Evolutionary conservation across 1,140 invertebrate genomes (phyloP), one percentile per base, ranked within the genome.

Genomic region (Adoxophyes honmai): DNA sequence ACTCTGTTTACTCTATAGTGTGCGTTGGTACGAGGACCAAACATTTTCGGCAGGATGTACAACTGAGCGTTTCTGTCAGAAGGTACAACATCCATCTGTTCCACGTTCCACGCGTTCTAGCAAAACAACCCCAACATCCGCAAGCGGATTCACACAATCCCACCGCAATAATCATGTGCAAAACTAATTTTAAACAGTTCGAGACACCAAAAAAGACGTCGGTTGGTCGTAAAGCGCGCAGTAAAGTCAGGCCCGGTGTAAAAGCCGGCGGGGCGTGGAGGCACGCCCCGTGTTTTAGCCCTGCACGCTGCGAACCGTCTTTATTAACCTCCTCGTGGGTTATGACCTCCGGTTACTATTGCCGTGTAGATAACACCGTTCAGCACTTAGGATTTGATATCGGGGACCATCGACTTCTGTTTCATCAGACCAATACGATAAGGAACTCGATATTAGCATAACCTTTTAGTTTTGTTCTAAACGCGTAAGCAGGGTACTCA

Each of bases 231-330:
- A 82, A 82, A 82, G 73, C 57, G 69, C 62, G 75, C 74, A 73
- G 66, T 75, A 70, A 77, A 72, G 70, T 68, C 62, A 64, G 60
- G 67, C 66, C 64, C 64, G 67, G 61, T 63, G 67, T 75, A 68
- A 72, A 71, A 75, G 73, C 70, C 63, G 62, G 58, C 66, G 62
- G 77, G 75, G 77, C 77, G 75, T 73, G 66, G 68, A 62, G 56
- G 69, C 69, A 59, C 77, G 77, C 79, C 79, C 78, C 70, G 76
- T 66, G 76, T 78, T 76, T 81, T 81, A 78, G 68, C 65, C 70
- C 64, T 70, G 62, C 56, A 37, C 70, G 71, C 76, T 78, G 72
- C 76, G 63, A 78, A 63, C 66, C 73, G 74, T 81, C 75, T 79
- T 77, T 79, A 77, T 81, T 78, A 78, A 67, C 62, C 57, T 64